A percentile compares a stretch with the other conserved stretches of the same genome.
These are phyloP conservation scores for Drosophila formosana DNA, from an alignment of 2,888 invertebrate species.

Conservation along the genomic window DNA sequence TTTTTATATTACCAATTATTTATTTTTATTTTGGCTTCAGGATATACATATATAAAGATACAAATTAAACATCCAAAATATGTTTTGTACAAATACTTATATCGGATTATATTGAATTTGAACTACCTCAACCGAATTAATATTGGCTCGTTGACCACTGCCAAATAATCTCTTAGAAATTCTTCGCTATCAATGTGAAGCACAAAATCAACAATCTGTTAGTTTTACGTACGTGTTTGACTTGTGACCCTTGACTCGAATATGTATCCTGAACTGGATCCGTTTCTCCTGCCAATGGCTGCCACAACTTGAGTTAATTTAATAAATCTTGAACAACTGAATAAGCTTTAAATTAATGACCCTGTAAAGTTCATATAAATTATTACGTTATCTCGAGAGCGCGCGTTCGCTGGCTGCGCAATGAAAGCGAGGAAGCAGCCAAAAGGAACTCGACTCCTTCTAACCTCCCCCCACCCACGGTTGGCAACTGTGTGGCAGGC, in stretches of 20 bases:
- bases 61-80: no score
- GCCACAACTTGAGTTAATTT: conserved; percentile 83
- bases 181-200: conserved; percentile 22
- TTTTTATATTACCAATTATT: no score
- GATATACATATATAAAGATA: no score
- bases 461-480: not conserved
- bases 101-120: no score
- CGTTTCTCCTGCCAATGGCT: conserved; percentile 38
- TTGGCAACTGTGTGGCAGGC: conserved; percentile 14
- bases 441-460: conserved; percentile 7
- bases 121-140: no score
- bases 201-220: conserved; percentile 7
- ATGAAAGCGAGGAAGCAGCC: conserved; percentile 12
- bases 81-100: no score
- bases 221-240: conserved; percentile 32
- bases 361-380: conserved; percentile 83
- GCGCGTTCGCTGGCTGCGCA: conserved; percentile 36
- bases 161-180: conserved; percentile 9
- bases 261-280: conserved; percentile 3
- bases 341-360: conserved; percentile 84
- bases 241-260: not conserved
- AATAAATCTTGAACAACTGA: conserved; percentile 84
- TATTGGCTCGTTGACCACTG: not conserved
- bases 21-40: no score
- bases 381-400: conserved; percentile 73